A percentile compares a stretch with the other conserved stretches of the same genome.
These are phyloP conservation scores for Laothoe populi DNA, from an alignment of 2,888 invertebrate genomes.

Conservation along the genomic window DNA sequence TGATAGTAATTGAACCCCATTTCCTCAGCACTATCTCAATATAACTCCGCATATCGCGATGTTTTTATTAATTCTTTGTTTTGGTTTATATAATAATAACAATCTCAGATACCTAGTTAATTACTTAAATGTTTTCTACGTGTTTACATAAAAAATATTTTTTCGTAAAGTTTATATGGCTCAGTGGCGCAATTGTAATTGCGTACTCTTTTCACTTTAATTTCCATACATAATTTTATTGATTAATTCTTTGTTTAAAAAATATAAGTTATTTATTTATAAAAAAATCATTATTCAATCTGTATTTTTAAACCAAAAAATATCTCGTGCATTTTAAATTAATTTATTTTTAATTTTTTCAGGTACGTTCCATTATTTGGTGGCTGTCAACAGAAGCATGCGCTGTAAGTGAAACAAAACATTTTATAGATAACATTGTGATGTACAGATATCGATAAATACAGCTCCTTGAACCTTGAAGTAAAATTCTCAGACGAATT, in stretches of 20 bases:
- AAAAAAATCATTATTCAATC: too few relatives aligned
- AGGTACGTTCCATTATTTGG: conserved; percentile 25
- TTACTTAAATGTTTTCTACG: too few relatives aligned
- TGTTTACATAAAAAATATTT: too few relatives aligned
- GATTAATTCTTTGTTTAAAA: too few relatives aligned
- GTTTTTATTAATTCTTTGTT: conserved; percentile 4
- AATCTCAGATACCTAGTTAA: background rate
- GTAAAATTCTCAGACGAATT: conserved; percentile 12
- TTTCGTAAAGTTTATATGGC: too few relatives aligned
- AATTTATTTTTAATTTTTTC: background rate
- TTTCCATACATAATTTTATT: too few relatives aligned
- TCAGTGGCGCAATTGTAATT: too few relatives aligned
- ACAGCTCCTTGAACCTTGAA: background rate
- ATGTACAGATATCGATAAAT: background rate
- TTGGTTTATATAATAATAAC: background rate
- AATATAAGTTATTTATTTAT: too few relatives aligned
- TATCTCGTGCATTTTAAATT: background rate
- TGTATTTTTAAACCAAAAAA: too few relatives aligned
- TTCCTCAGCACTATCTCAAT: background rate
- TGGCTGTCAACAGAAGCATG: conserved; percentile 16
- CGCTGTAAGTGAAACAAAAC: conserved; percentile 8
- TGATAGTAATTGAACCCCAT: background rate
- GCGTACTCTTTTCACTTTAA: too few relatives aligned
- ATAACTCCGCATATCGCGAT: background rate
- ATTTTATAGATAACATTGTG: conserved; percentile 1